These are phyloP conservation scores for Hemiscyllium ocellatum DNA, from an alignment of 2,113 vertebrate genomes.

Conservation along the genomic window DNA sequence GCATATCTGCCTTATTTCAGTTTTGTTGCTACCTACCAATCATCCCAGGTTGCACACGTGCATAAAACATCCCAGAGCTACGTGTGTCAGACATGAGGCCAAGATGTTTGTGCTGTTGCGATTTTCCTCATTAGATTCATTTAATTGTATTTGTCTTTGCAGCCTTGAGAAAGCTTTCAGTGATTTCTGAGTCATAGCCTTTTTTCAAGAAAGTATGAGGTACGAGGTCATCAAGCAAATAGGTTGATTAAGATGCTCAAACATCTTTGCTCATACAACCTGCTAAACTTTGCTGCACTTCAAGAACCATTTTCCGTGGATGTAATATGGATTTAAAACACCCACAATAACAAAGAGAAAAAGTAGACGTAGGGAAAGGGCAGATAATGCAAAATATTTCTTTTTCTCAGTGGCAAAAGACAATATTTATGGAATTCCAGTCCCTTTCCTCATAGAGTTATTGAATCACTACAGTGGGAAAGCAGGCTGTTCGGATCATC, in stretches of 20 bases:
- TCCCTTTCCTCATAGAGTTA: neutral
- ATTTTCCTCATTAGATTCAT: neutral
- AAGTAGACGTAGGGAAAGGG: neutral
- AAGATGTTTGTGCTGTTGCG: neutral
- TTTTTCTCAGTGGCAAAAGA: neutral
- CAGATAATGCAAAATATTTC: neutral
- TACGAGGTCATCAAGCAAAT: neutral
- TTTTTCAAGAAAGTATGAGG: neutral
- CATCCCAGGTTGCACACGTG: neutral
- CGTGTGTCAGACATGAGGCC: neutral
- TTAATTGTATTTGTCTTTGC: neutral
- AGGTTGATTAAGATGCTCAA: slow-evolving; percentile 3
- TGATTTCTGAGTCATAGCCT: neutral
- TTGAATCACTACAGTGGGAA: no score
- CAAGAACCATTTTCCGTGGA: neutral
- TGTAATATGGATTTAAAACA: slow-evolving; percentile 1
- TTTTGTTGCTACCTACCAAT: neutral
- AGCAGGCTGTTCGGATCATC: no score
- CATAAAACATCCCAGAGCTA: neutral
- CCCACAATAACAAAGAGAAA: neutral
- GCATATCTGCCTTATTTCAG: neutral
- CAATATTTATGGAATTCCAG: neutral
- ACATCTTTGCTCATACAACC: neutral
- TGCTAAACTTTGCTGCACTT: slow-evolving; percentile 5
- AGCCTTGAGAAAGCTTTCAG: neutral